Evolutionary conservation across 2,113 vertebrate genomes (phyloP).

Genomic region (Collichthys lucidus): DNA sequence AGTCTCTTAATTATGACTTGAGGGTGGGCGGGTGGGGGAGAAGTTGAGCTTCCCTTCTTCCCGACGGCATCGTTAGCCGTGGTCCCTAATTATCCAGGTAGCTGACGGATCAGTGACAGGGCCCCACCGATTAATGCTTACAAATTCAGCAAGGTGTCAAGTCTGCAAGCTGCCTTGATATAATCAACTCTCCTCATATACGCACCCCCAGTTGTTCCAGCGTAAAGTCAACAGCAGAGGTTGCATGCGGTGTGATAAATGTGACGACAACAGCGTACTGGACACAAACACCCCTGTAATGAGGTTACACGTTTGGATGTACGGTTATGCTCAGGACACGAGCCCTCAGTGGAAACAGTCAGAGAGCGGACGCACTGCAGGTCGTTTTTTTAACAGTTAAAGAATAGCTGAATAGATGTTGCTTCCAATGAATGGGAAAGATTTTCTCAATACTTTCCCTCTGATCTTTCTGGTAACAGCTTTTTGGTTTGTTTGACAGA

Average conservation of each 20-base stretch:
- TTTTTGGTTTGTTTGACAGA: constrained; percentile 58
- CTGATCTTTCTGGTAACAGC: constrained; percentile 45
- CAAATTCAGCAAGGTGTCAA: constrained; percentile 99
- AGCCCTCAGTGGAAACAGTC: not conserved
- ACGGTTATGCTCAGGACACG: not conserved
- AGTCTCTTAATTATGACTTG: constrained; percentile 95
- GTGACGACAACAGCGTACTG: not conserved
- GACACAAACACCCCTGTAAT: constrained; percentile 26
- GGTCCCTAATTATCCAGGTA: constrained; percentile 99
- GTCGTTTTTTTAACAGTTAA: not conserved
- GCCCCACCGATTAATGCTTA: constrained; percentile 99
- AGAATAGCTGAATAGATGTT: not conserved
- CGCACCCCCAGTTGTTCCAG: constrained; percentile 33
- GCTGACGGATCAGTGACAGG: constrained; percentile 99
- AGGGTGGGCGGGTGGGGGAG: constrained; percentile 54
- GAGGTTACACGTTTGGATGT: not conserved
- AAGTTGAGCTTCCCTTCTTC: constrained; percentile 89
- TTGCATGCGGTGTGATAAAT: constrained; percentile 88
- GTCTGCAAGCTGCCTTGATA: constrained; percentile 97
- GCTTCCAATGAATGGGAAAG: constrained; percentile 6
- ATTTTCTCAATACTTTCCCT: constrained; percentile 40
- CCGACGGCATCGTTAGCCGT: constrained; percentile 96
- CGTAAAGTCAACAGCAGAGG: constrained; percentile 46
- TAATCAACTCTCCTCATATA: constrained; percentile 93
- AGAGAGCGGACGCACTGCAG: not conserved